Conservation (phyloP, 2,797 vertebrate genomes). For the Hapalemur alaotrensis region DNA sequence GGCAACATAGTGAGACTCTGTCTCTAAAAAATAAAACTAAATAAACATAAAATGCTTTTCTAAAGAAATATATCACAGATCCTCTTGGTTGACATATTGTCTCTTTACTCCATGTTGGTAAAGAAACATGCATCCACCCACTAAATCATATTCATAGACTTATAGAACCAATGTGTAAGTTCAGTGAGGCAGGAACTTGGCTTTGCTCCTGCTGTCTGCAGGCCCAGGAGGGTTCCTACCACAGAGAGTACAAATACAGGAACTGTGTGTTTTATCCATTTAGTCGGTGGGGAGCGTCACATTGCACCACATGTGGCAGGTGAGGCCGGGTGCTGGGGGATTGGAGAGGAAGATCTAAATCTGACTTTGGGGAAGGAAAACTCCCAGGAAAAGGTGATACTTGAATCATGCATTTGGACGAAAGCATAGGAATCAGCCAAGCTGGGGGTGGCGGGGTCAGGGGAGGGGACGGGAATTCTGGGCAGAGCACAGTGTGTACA, state of each 20-base stretch:
- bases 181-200: background rate
- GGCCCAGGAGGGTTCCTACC: background rate
- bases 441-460: too few species aligned
- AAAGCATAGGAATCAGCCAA: background rate
- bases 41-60: background rate
- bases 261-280: background rate
- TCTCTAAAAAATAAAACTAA: too few species aligned
- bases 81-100: background rate
- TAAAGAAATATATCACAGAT: background rate
- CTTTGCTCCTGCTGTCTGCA: background rate
- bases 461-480: too few species aligned
- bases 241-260: background rate
- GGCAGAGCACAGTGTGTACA: background rate
- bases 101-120: background rate
- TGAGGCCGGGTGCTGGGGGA: background rate
- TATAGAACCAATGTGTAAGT: background rate
- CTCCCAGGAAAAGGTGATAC: background rate
- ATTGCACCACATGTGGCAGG: background rate
- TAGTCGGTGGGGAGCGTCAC: too few species aligned
- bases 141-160: rapidly evolving
- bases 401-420: background rate
- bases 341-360: too few species aligned
- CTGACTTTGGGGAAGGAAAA: background rate
- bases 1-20: too few species aligned
- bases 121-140: rapidly evolving